These are phyloP conservation scores for Salvelinus alpinus DNA, from an alignment of 2,113 vertebrate species.

Conservation along the genomic window DNA sequence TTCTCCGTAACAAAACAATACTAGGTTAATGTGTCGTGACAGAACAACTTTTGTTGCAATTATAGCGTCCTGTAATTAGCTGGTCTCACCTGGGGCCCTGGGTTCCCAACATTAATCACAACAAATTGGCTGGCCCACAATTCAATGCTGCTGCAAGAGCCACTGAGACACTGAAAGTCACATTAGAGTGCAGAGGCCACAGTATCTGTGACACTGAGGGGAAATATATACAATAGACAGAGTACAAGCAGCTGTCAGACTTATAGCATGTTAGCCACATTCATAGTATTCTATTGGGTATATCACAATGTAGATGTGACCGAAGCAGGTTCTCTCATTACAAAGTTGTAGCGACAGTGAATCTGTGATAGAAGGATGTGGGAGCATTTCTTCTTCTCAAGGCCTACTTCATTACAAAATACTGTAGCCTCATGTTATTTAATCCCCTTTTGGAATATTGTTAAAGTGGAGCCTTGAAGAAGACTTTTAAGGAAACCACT, in stretches of 20 bases:
- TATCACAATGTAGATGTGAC: too few relatives aligned
- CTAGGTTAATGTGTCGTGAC: conserved; percentile 57
- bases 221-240: too few relatives aligned
- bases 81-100: conserved; percentile 42
- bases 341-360: neutral
- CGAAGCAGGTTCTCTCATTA: neutral
- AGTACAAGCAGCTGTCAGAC: too few relatives aligned
- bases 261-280: too few relatives aligned
- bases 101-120: conserved; percentile 41
- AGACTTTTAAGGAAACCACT: too few relatives aligned
- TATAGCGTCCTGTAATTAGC: conserved; percentile 57
- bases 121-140: conserved; percentile 24
- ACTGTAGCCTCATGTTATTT: neutral
- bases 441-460: too few relatives aligned
- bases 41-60: conserved; percentile 46
- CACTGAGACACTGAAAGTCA: neutral
- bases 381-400: neutral
- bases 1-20: conserved; percentile 26
- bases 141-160: conserved; percentile 24
- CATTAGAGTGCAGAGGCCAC: neutral
- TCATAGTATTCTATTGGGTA: too few relatives aligned
- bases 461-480: too few relatives aligned
- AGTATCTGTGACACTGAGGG: neutral
- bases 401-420: neutral
- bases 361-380: neutral